Evolutionary conservation across 1,140 invertebrate genomes (phyloP), one percentile per base, ranked within the genome.

Genomic region (Bombus picipes): DNA sequence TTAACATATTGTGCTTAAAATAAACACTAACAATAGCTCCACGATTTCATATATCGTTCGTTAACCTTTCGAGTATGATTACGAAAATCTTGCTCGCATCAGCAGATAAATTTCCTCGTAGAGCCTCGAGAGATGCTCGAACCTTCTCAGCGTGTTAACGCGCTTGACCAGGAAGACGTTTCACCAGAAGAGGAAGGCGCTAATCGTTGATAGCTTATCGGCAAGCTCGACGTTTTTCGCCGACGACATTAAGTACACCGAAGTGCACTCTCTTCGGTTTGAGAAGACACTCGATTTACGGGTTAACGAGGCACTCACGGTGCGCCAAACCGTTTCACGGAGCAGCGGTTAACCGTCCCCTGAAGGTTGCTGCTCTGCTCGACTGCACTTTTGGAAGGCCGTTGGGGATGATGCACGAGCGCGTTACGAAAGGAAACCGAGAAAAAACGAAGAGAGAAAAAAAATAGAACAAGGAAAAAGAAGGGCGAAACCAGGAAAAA

Each of bases 221-320:
- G 77, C 57, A 70, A 73, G 70, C 83, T 81, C 77, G 77, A 81
- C 83, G 78, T 81, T 85, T 85, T 81, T 74, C 78, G 57, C 41
- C 76, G 41, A 85, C 78, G 71, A 85, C 83, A 85, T 81, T 74
- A 85, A 85, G 83, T 85, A 85, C 83, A 81, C 25, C 78, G 83
- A 81, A 73, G 83, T 85, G 78, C 83, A 85, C 83, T 81, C 77
- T 81, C 53, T 73, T 74, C 77, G 83, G 53, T 81, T 85, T 73
- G 78, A 85, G 83, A 85, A 85, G 83, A 85, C 83, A 81, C 83
- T 85, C 83, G 83, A 85, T 85, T 85, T 85, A 81, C 83, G 83
- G 83, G 83, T 85, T 85, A 85, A 85, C 83, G 78, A 85, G 83
- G 83, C 83, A 73, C 78, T 85, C 83, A 66, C 70, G 78, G 77